phyloP scores from a whole-genome alignment of 1,140 invertebrate species.

The Cyphomyrmex costatus region DNA sequence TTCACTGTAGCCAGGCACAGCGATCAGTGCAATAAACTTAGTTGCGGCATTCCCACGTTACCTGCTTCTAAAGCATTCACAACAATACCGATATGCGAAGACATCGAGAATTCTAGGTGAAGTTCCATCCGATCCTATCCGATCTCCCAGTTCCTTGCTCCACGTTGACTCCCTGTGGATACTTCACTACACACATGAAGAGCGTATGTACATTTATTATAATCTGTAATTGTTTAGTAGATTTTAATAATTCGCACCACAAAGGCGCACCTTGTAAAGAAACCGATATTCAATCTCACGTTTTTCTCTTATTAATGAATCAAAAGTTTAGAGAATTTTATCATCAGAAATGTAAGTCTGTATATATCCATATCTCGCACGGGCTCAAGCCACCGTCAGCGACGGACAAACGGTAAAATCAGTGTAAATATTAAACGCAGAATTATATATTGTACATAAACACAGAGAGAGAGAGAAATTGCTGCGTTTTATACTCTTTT shows the following conservation, averaged over 20 bases:
- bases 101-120: conserved; percentile 64
- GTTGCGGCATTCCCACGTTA: conserved; percentile 68
- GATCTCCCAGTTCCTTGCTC: conserved; percentile 7
- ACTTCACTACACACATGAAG: conserved; percentile 48
- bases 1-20: conserved; percentile 76
- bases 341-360: background rate
- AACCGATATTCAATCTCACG: conserved; percentile 5
- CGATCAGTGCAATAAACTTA: conserved; percentile 76
- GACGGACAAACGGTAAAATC: conserved; percentile 7
- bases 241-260: conserved; percentile 17
- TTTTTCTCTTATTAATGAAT: background rate
- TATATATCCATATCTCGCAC: background rate
- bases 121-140: conserved; percentile 26
- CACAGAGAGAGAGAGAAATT: background rate
- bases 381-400: background rate
- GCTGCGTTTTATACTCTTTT: background rate
- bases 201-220: conserved; percentile 51
- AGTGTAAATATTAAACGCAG: conserved; percentile 34
- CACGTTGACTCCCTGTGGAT: conserved; percentile 12
- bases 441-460: conserved; percentile 41
- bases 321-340: conserved; percentile 35
- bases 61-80: conserved; percentile 72
- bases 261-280: conserved; percentile 19
- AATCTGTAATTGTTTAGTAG: conserved; percentile 26
- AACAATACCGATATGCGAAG: conserved; percentile 56